These are phyloP conservation scores for Morone chrysops DNA, from an alignment of 2,113 vertebrate species.

Conservation along the genomic window DNA sequence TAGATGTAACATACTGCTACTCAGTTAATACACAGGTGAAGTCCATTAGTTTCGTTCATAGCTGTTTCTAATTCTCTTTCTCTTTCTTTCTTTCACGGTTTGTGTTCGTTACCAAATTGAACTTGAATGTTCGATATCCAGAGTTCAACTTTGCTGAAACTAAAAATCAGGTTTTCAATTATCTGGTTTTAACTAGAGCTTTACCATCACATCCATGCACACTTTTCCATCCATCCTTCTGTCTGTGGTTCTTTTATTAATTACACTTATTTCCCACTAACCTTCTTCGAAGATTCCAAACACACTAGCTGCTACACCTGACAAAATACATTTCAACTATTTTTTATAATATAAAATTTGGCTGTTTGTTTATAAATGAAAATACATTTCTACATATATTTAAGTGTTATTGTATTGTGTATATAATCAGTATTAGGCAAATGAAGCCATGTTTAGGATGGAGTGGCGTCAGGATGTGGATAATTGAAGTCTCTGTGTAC, in stretches of 20 bases:
- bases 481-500: slow-evolving; percentile 51
- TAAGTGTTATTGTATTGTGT: slow-evolving; percentile 88
- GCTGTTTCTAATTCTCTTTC: slow-evolving; percentile 31
- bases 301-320: slow-evolving; percentile 61
- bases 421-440: slow-evolving; percentile 88
- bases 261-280: slow-evolving; percentile 29
- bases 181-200: slow-evolving; percentile 20
- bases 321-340: slow-evolving; percentile 71
- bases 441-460: slow-evolving; percentile 72
- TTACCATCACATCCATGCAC: slow-evolving; percentile 1
- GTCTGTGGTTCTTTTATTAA: slow-evolving; percentile 5
- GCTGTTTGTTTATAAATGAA: slow-evolving; percentile 78
- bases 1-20: slow-evolving; percentile 23
- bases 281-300: not conserved
- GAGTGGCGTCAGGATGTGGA: slow-evolving; percentile 54
- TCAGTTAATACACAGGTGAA: slow-evolving; percentile 30
- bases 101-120: slow-evolving; percentile 28
- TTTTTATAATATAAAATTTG: slow-evolving; percentile 66
- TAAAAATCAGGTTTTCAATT: slow-evolving; percentile 15
- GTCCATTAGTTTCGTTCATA: slow-evolving; percentile 37
- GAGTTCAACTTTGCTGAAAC: slow-evolving; percentile 47
- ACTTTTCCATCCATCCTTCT: not conserved
- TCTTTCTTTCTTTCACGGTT: no score
- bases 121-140: slow-evolving; percentile 39
- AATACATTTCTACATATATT: slow-evolving; percentile 79